A percentile compares a stretch with the other conserved stretches of the same genome.
Conservation (phyloP, 2,113 vertebrate species). For the Peromyscus californicus region DNA sequence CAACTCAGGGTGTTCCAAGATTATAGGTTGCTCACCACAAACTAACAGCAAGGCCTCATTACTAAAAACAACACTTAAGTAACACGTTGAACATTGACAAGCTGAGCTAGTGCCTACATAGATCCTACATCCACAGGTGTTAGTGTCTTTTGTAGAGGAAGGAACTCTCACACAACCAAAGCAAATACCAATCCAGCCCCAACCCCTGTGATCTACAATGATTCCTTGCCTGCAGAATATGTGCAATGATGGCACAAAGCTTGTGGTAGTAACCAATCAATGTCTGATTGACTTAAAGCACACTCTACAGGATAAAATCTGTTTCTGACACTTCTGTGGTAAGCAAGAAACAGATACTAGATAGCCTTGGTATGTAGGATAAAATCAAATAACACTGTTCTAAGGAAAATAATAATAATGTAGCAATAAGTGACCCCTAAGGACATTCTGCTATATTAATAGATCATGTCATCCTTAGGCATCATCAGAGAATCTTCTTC, state of each 20-base stretch:
- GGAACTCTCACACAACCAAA: background rate
- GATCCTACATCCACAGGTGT: too few relatives aligned
- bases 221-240: background rate
- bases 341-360: background rate
- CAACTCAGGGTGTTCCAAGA: background rate
- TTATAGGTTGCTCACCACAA: background rate
- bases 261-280: background rate
- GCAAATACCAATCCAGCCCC: background rate
- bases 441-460: background rate
- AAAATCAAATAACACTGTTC: background rate
- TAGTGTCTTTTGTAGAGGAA: too few relatives aligned
- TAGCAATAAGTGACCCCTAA: background rate
- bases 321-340: background rate
- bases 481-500: background rate
- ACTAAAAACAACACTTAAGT: background rate
- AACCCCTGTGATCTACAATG: background rate
- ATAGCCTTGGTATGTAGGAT: background rate
- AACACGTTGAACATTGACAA: background rate
- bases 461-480: background rate
- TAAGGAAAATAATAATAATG: background rate
- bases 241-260: background rate
- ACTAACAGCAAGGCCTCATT: background rate
- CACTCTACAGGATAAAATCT: accelerated
- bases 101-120: too few relatives aligned
- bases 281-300: background rate